These are phyloP conservation scores for Amblyornis subalaris DNA, from an alignment of 2,113 vertebrate genomes.

Conservation along the genomic window DNA sequence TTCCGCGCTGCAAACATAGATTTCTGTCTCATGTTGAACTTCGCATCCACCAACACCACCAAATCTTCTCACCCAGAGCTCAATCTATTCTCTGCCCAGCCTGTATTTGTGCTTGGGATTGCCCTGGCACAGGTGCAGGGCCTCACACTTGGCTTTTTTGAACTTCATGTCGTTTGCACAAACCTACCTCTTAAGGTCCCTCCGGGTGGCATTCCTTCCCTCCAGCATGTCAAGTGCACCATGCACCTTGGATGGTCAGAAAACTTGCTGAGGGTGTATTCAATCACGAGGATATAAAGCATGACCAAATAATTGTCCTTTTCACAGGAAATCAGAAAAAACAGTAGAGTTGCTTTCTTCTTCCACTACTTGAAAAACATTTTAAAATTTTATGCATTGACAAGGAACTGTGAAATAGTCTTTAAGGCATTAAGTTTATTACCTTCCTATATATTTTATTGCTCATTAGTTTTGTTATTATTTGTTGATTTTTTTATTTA, in stretches of 20 bases:
- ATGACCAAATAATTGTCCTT: not conserved
- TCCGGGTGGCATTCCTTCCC: not conserved
- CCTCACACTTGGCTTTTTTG: too few relatives aligned
- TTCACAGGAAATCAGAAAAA: not conserved
- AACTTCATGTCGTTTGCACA: not conserved
- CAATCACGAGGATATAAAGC: not conserved
- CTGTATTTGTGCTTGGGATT: not conserved
- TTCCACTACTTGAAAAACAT: not conserved
- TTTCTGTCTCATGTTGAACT: not conserved
- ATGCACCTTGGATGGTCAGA: not conserved
- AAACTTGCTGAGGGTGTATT: not conserved
- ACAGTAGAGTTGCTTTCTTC: not conserved
- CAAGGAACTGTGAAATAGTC: not conserved
- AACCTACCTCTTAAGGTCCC: not conserved
- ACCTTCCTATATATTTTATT: not conserved
- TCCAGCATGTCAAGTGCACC: not conserved
- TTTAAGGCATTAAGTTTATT: not conserved
- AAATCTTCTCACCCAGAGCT: not conserved
- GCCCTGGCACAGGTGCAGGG: not conserved
- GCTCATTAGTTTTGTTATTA: not conserved
- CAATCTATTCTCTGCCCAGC: not conserved
- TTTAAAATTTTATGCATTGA: not conserved
- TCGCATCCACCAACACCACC: not conserved
- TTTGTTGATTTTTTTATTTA: not conserved
- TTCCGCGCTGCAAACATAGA: not conserved